These are phyloP conservation scores for Xiphophorus maculatus DNA, from an alignment of 2,113 vertebrate species.

Conservation along the genomic window DNA sequence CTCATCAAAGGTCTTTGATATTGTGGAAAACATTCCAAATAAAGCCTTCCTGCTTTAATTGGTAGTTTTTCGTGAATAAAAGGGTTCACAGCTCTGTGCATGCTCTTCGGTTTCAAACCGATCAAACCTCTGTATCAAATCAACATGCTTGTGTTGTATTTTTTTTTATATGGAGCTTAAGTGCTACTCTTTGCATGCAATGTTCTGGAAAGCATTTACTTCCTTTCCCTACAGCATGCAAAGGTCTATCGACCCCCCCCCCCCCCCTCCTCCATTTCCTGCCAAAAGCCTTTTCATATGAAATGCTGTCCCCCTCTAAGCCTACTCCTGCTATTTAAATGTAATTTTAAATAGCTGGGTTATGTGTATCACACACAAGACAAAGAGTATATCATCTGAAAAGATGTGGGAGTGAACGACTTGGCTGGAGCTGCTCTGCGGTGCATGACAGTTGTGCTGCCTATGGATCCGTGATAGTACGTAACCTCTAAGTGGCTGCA, in stretches of 20 bases:
- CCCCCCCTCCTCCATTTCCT: conserved; percentile 2
- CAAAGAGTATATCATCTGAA: conserved; percentile 69
- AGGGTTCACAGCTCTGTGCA: conserved; percentile 46
- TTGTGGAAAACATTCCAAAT: conserved; percentile 7
- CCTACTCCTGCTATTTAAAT: conserved; percentile 70
- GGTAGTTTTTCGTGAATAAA: conserved; percentile 30
- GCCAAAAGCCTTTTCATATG: conserved; percentile 59
- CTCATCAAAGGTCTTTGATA: conserved; percentile 14
- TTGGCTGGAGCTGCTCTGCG: conserved; percentile 44
- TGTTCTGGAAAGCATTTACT: conserved; percentile 35
- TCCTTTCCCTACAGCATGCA: conserved; percentile 46
- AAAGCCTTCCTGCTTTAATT: conserved; percentile 16
- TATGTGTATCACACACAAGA: conserved; percentile 53
- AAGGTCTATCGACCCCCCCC: conserved; percentile 6
- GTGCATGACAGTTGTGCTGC: conserved; percentile 60
- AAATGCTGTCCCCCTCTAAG: conserved; percentile 56
- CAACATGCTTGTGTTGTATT: conserved; percentile 24
- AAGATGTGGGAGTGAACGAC: conserved; percentile 42
- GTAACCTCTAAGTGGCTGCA: conserved; percentile 44
- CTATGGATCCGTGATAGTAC: conserved; percentile 58
- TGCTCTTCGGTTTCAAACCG: conserved; percentile 33
- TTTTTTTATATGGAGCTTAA: conserved; percentile 18
- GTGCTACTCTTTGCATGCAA: conserved; percentile 53
- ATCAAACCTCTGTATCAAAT: conserved; percentile 26
- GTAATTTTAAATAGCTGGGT: conserved; percentile 71